These are phyloP conservation scores for Tokudaia muenninki DNA, from an alignment of 2,797 vertebrate species.

Conservation along the genomic window DNA sequence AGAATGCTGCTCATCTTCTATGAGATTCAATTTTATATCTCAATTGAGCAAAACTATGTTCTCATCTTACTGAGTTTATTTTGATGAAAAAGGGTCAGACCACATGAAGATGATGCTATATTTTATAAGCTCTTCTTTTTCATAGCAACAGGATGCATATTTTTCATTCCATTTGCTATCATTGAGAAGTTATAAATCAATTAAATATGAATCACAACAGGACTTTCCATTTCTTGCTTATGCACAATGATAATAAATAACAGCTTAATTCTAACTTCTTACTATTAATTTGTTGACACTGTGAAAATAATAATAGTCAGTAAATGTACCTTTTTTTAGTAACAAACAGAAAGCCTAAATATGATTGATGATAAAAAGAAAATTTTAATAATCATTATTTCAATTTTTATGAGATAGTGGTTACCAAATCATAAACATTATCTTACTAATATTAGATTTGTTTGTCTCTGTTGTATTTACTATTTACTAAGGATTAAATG, in stretches of 20 bases:
- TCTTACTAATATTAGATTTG: not conserved
- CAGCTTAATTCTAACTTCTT: not conserved
- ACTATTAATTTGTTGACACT: slow-evolving; percentile 6
- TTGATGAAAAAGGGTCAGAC: not conserved
- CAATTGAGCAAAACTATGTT: not conserved
- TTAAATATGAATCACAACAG: not conserved
- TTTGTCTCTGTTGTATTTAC: not conserved
- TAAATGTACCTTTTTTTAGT: slow-evolving; percentile 29
- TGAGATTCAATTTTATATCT: not conserved
- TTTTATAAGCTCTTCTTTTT: not conserved
- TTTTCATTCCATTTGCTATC: not conserved
- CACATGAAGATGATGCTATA: not conserved
- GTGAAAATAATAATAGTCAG: not conserved
- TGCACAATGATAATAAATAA: slow-evolving; percentile 1
- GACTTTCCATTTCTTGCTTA: not conserved
- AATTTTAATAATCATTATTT: not conserved
- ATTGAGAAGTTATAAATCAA: not conserved
- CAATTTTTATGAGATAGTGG: not conserved
- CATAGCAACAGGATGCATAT: not conserved
- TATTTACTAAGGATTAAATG: not conserved
- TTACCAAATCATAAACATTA: slow-evolving; percentile 8
- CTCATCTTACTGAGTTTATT: not conserved
- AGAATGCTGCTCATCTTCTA: not conserved
- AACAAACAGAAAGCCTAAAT: not conserved
- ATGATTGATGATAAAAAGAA: not conserved